phyloP scores from a whole-genome alignment of 2,888 invertebrate species.

The Ichneumoninae sp. region DNA sequence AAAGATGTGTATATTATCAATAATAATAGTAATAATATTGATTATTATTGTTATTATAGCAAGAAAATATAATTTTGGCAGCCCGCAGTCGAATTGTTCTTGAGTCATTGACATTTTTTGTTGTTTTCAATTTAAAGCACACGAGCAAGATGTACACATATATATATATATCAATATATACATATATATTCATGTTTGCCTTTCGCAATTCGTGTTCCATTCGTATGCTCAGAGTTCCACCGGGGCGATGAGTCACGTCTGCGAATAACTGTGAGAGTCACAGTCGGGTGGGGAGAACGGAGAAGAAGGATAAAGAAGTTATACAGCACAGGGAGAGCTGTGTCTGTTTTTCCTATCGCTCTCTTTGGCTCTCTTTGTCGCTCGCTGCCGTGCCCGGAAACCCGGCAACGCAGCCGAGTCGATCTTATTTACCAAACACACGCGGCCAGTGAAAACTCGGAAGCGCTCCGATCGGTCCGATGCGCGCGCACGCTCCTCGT shows the following conservation, averaged over 20 bases:
- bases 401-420: background rate
- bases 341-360: background rate
- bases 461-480: background rate
- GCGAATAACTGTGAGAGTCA: constrained; percentile 70
- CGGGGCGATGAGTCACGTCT: constrained; percentile 74
- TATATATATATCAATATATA: no score
- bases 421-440: constrained; percentile 28
- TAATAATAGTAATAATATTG: no score
- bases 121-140: no score
- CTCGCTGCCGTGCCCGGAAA: background rate
- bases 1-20: no score
- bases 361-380: background rate
- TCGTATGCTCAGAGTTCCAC: constrained; percentile 33
- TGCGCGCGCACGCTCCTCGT: background rate
- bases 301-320: constrained; percentile 17
- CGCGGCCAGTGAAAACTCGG: background rate
- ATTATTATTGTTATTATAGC: no score
- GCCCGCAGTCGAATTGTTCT: no score
- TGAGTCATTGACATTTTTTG: no score
- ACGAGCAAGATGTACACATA: no score
- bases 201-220: constrained; percentile 36
- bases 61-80: no score
- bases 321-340: background rate
- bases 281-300: constrained; percentile 9
- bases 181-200: background rate